Evolutionary conservation across 2,113 vertebrate species (phyloP).

Genomic region (Chlamydotis undulata): DNA sequence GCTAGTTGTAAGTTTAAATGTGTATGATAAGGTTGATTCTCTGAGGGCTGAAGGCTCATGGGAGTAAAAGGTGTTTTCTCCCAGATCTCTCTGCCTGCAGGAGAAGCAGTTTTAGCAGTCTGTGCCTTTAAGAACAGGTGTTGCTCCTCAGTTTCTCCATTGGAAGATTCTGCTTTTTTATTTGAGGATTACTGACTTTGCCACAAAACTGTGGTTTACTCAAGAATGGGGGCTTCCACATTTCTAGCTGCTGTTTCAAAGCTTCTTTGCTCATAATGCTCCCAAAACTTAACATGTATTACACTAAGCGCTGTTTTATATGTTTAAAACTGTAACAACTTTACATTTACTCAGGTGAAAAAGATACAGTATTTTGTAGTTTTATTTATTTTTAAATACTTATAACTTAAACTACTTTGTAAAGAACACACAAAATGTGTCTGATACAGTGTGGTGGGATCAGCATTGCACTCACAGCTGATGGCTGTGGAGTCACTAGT

Average conservation of each 20-base stretch:
- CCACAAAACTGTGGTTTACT: neutral
- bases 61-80: neutral
- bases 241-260: neutral
- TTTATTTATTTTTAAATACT: neutral
- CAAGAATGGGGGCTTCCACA: neutral
- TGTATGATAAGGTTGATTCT: neutral
- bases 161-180: neutral
- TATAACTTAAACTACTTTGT: neutral
- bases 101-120: neutral
- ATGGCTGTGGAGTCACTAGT: neutral
- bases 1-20: neutral
- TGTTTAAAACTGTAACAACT: neutral
- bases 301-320: neutral
- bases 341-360: neutral
- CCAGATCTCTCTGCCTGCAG: neutral
- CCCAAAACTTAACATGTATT: neutral
- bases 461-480: neutral
- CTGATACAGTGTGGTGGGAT: neutral
- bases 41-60: neutral
- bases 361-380: neutral
- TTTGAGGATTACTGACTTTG: neutral
- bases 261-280: neutral
- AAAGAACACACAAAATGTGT: neutral
- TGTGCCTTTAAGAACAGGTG: neutral
- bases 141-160: neutral